phyloP scores from a whole-genome alignment of 2,113 vertebrate species.

The Shinisaurus crocodilurus region DNA sequence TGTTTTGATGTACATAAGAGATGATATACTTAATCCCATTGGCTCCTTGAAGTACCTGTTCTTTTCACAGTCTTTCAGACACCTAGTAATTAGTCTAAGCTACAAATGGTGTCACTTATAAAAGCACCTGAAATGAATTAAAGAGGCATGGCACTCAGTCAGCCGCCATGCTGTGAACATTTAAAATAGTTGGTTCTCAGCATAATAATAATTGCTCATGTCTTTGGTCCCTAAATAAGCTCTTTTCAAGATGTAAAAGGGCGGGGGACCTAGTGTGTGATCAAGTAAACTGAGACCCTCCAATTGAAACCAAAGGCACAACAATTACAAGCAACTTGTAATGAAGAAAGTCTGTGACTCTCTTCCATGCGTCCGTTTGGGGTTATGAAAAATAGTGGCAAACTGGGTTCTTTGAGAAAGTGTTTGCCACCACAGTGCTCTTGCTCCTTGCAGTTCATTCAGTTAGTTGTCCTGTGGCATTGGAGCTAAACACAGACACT shows the following conservation, averaged over 20 bases:
- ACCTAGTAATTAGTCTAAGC: constrained; percentile 54
- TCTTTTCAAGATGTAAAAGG: constrained; percentile 58
- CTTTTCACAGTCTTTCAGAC: constrained; percentile 24
- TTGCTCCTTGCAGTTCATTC: constrained; percentile 36
- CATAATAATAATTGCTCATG: constrained; percentile 53
- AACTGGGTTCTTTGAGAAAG: constrained; percentile 60
- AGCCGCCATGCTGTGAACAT: constrained; percentile 58
- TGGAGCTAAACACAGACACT: constrained; percentile 56
- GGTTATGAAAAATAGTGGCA: constrained; percentile 65
- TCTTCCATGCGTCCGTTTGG: constrained; percentile 50
- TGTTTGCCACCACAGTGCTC: constrained; percentile 57
- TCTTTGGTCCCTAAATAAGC: constrained; percentile 66
- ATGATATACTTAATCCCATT: background rate
- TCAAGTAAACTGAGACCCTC: constrained; percentile 63
- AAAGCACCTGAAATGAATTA: constrained; percentile 46
- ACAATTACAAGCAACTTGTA: constrained; percentile 60
- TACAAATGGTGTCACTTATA: constrained; percentile 55
- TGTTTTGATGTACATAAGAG: constrained; percentile 7
- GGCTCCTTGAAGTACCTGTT: constrained; percentile 30
- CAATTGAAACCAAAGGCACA: constrained; percentile 71
- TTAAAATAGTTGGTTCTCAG: constrained; percentile 65
- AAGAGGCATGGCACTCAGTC: constrained; percentile 53
- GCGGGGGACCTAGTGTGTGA: constrained; percentile 30
- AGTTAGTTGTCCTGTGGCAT: constrained; percentile 64
- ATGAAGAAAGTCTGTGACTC: constrained; percentile 64